A percentile compares a stretch with the other conserved stretches of the same genome.
phyloP scores from a whole-genome alignment of 2,888 invertebrate species.

The Crocallis elinguaria region DNA sequence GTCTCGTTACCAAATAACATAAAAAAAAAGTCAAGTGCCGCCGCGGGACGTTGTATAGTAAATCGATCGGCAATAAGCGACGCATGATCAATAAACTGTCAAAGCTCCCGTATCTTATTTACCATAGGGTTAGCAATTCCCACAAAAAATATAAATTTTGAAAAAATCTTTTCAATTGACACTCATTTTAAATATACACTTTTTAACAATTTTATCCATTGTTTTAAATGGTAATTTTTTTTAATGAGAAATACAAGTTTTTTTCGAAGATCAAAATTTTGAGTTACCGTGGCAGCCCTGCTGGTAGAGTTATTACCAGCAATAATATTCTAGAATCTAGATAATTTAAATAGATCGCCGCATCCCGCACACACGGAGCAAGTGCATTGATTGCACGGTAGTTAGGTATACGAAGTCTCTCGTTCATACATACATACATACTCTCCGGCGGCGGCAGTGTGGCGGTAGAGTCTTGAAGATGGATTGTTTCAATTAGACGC shows the following conservation, averaged over 20 bases:
- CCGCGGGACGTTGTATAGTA: slow-evolving; percentile 8
- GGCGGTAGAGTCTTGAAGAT: neutral
- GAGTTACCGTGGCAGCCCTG: neutral
- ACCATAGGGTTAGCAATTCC: slow-evolving; percentile 4
- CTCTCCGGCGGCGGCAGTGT: too few species aligned
- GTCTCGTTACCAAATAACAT: too few species aligned
- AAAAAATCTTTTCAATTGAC: too few species aligned
- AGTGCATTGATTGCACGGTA: neutral
- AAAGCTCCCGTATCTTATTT: slow-evolving; percentile 26
- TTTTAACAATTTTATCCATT: too few species aligned
- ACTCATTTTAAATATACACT: too few species aligned
- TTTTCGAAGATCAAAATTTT: neutral
- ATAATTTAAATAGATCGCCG: slow-evolving; percentile 29
- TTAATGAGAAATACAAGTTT: neutral
- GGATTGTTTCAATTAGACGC: slow-evolving; percentile 5
- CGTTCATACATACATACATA: neutral
- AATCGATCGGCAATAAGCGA: slow-evolving; percentile 18
- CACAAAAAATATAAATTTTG: neutral
- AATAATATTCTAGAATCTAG: slow-evolving; percentile 13
- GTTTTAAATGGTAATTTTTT: neutral
- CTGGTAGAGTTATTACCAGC: slow-evolving; percentile 7
- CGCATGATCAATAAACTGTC: slow-evolving; percentile 31
- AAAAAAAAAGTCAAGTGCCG: neutral
- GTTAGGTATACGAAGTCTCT: neutral
- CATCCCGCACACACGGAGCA: neutral